Evolutionary conservation across 2,113 vertebrate species (phyloP).

Genomic region (Chloropsis cyanopogon): DNA sequence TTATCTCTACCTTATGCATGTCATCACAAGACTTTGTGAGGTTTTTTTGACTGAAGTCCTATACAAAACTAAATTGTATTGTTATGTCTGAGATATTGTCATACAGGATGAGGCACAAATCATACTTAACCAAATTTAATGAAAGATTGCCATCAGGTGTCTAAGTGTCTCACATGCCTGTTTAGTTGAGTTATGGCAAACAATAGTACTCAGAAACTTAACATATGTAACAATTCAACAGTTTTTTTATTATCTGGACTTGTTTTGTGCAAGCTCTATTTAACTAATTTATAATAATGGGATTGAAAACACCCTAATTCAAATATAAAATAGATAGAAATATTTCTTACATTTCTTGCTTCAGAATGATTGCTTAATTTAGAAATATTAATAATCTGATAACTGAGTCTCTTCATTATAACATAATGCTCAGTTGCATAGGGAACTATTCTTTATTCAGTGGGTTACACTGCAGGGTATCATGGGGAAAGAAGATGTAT

Average conservation of each 20-base stretch:
- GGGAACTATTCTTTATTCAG: conserved; percentile 32
- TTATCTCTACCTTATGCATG: background rate
- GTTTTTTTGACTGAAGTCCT: background rate
- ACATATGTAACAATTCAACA: background rate
- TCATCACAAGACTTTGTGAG: background rate
- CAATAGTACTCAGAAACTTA: background rate
- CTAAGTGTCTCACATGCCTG: conserved; percentile 53
- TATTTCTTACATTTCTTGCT: conserved; percentile 2
- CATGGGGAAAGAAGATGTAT: background rate
- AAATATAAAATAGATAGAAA: background rate
- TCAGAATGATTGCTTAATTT: conserved; percentile 36
- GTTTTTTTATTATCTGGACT: background rate
- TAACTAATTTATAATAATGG: conserved; percentile 24
- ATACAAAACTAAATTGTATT: background rate
- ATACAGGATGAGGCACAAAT: conserved; percentile 30
- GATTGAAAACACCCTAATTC: background rate
- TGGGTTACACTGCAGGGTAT: background rate
- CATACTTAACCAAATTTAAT: conserved; percentile 65
- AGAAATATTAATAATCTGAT: conserved; percentile 54
- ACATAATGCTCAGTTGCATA: conserved; percentile 7
- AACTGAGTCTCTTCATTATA: conserved; percentile 51
- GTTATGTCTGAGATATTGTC: background rate
- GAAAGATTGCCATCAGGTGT: conserved; percentile 79
- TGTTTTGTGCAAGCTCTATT: background rate
- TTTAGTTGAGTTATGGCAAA: conserved; percentile 40